These are phyloP conservation scores for Augochlorella aurata DNA, from an alignment of 2,888 invertebrate genomes.

Conservation along the genomic window DNA sequence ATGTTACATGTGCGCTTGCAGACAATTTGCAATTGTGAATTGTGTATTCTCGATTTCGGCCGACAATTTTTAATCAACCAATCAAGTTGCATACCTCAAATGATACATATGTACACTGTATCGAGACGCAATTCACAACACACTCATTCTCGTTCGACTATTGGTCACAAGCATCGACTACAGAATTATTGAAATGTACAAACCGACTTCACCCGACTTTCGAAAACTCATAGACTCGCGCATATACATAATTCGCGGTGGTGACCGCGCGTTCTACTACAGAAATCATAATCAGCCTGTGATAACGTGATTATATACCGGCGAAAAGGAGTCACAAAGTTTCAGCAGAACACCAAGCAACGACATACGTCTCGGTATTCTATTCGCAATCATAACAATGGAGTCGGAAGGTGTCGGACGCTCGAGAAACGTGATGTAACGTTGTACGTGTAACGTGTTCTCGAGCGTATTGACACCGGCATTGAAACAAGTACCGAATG, in stretches of 20 bases:
- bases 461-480: slow-evolving; percentile 56
- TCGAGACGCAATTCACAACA: slow-evolving; percentile 3
- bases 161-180: slow-evolving; percentile 31
- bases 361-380: slow-evolving; percentile 42
- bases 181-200: slow-evolving; percentile 14
- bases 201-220: slow-evolving; percentile 22
- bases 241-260: not conserved
- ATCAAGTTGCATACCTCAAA: not conserved
- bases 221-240: slow-evolving; percentile 20
- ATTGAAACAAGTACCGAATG: slow-evolving; percentile 19
- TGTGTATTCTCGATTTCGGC: not conserved
- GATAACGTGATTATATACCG: not conserved
- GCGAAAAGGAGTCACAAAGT: not conserved
- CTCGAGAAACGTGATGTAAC: slow-evolving; percentile 58
- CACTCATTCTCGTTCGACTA: slow-evolving; percentile 16
- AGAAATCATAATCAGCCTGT: not conserved
- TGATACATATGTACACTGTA: not conserved
- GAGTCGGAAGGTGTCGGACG: slow-evolving; percentile 35
- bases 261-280: not conserved
- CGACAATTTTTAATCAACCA: not conserved
- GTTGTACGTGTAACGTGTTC: slow-evolving; percentile 47
- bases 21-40: slow-evolving; percentile 17
- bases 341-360: not conserved
- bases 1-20: not conserved
- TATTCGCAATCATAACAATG: slow-evolving; percentile 52